Evolutionary conservation across 2,113 vertebrate genomes (phyloP), one percentile per base, ranked within the genome.

Genomic region (Catharus bicknelli): DNA sequence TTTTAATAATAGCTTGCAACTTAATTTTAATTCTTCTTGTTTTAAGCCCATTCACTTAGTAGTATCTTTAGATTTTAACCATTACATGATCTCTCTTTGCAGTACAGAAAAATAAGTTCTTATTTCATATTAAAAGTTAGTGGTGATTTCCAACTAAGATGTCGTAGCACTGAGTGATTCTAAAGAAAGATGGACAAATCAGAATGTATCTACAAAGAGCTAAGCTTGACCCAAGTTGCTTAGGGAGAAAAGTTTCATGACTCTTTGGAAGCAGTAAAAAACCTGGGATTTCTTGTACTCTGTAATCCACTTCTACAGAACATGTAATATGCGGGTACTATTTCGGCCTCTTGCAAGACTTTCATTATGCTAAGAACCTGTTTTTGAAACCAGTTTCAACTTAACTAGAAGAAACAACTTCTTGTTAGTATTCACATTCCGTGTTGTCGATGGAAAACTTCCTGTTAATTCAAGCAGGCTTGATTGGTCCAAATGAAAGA

Each of bases 221-320:
- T 69, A 53, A 76, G 63, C 7, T 12, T 76, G 22, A 47, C 48
- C 16, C 11, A 15, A 4, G 3, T 69, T 68, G 29, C 11, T 2
- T 1, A 6, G 5, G 27, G 2, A 26, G 2, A 15, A 22, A n/a
- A 5, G 1, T 47, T 73, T 32, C 26, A 23, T 59, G n/a, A n/a
- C 10, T 63, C 16, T 38, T 72, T 14, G 63, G 45, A 67, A 82
- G 54, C 5, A n/a, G 2, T 23, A 5, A 64, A 67, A 88, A 40
- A 0, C 3, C 25, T n/a, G 66, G 7, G 5, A 34, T 48, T 63
- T 73, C 14, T 50, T 72, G 10, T 78, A 15, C 66, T 61, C 25
- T 25, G 5, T 50, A 84, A 79, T 73, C 13, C 13, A 12, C 38
- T 11, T 50, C 48, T 79, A n/a, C 11, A 19, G 7, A 36, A 6